Conservation (phyloP, 2,888 invertebrate genomes). For the Heteropelma amictum region DNA sequence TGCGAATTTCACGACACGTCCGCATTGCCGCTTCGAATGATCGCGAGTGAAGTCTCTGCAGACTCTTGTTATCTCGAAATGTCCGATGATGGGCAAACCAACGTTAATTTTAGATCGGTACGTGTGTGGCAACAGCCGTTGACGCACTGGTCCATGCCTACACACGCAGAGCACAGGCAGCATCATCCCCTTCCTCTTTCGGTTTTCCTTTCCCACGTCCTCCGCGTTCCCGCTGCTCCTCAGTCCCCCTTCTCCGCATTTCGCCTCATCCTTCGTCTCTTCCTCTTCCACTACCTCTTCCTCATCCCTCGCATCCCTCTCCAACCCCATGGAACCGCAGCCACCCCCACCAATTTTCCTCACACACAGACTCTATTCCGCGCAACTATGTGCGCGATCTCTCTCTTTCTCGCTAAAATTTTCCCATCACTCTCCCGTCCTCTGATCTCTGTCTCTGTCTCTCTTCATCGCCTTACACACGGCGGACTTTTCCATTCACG, state of each 20-base stretch:
- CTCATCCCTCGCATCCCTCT: constrained; percentile 58
- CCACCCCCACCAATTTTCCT: constrained; percentile 62
- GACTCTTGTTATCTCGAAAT: constrained; percentile 46
- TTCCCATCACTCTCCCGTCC: constrained; percentile 55
- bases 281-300: constrained; percentile 60
- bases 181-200: constrained; percentile 72
- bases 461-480: constrained; percentile 48
- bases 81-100: constrained; percentile 70
- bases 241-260: constrained; percentile 62
- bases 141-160: constrained; percentile 79
- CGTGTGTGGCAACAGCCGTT: constrained; percentile 78
- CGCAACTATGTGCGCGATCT: too few species aligned
- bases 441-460: constrained; percentile 28
- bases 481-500: constrained; percentile 37
- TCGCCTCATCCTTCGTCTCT: constrained; percentile 64
- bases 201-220: constrained; percentile 67
- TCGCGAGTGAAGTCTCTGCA: too few species aligned
- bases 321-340: constrained; percentile 39
- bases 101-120: constrained; percentile 77
- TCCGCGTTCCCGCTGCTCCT: constrained; percentile 63
- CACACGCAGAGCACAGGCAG: constrained; percentile 75
- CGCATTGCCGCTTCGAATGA: too few species aligned
- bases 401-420: constrained; percentile 60
- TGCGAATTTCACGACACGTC: too few species aligned
- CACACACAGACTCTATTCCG: constrained; percentile 63